Evolutionary conservation across 2,113 vertebrate genomes (phyloP), one percentile per base, ranked within the genome.

Genomic region (Psilopsiagon aymara): DNA sequence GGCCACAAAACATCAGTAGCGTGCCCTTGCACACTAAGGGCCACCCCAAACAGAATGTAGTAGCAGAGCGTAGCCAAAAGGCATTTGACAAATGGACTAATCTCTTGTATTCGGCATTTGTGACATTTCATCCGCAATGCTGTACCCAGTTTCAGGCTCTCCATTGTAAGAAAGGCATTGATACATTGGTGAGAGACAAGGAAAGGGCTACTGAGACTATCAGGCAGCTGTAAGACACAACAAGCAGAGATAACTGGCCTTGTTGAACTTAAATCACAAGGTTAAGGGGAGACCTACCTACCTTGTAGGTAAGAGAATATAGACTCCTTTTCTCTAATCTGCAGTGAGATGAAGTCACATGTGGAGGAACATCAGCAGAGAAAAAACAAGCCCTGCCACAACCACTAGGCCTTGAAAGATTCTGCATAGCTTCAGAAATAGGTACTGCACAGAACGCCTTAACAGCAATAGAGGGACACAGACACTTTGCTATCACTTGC

Each of bases 311-410:
- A 18, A 21, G 16, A 57, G 21, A 37, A 47, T 2, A 2, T 1
- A 87, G 25, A 23, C 1, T 3, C 24, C 15, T 15, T 9, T 21
- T 17, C 44, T 35, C 73, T 23, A 14, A 53, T 1, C 18, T 25
- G 16, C 46, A 69, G 3, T 0, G 31, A 88, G 8, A 66, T 23
- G 16, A 39, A 66, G n/a, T 14, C 14, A 27, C 14, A 62, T 1
- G 7, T 17, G 19, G 8, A 76, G 0, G 17, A 87, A 64, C 2
- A 7, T 3, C 0, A 35, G 1, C 2, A 73, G 63, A 70, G 7
- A 25, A 44, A 82, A 66, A 94, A 31, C 24, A 53, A 78, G 6
- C 17, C 31, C 75, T 73, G 39, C 33, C 51, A 87, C 51, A 64
- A 15, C 4, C 47, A 68, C 15, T n/a, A 71, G 28, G 1, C 47